Base-by-base conservation (phyloP, 1,140 invertebrate species). In the Dreissena rostriformis region DNA sequence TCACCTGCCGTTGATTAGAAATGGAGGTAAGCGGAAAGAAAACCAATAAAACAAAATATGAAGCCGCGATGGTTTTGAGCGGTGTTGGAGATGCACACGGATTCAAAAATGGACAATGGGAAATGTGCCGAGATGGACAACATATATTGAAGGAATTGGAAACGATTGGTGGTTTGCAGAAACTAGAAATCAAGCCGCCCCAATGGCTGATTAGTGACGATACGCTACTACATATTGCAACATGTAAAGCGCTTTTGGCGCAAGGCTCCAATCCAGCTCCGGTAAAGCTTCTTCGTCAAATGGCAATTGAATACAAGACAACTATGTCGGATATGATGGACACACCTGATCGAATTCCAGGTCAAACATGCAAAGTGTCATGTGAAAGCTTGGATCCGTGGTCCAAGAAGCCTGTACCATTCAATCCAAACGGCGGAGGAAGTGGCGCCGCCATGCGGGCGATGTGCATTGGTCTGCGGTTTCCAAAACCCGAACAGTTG, bases 401-500 rank as follows among this genome's bases (percentile, higher is more conserved):
- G 11, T 10, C 22, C 15, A 68, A 68, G 11, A 71, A 61, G 26
- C 51, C 24, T 2, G 55, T 71, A 19, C 67, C 66, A 0, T 80
- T 80, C 65, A 82, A 85, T 76, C 63, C 61, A 19, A 71, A 91
- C 29, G 91, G 91, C 53, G 90, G 90, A 75, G 92, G 92, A 12
- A 93, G 92, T 89, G 92, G 92, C 26, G 93, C 90, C 73, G 92
- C 93, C 0, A 93, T 93, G 92, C 90, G 93, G 81, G 83, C 93
- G 14, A 93, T 92, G 90, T 93, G 92, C 82, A 93, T 94, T 80
- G 93, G 93, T 12, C 87, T 93, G 19, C 70, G 90, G 19, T 93
- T 91, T 86, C 88, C 91, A 53, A 66, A 73, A 57, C 76, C 86
- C n/a, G 85, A 87, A n/a, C 78, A 93, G 11, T 55, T 93, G 14